Evolutionary conservation across 2,888 invertebrate genomes (phyloP), one percentile per base, ranked within the genome.

Genomic region (Quadriops clusia): DNA sequence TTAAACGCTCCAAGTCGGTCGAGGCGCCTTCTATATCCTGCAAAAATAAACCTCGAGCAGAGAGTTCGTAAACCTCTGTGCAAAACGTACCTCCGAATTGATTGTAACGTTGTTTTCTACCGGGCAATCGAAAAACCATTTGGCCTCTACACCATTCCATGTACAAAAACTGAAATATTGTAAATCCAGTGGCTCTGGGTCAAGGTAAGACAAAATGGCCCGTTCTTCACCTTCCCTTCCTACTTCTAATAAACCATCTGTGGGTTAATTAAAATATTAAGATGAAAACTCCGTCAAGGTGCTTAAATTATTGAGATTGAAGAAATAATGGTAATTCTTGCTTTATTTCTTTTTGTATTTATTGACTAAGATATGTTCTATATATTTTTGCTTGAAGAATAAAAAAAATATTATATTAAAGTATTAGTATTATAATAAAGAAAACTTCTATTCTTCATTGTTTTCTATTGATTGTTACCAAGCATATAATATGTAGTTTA

Each of bases 101-200:
- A 43, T 45, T 1, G 41, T 51, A 30, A 51, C 51, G 2, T 41
- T 50, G 2, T 41, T 49, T 4, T 50, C 51, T 1, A 61, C 56
- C 4, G 68, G 65, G 43, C 81, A 81, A 49, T 78, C 75, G 42
- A 72, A 80, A 30, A 71, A 66, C 64, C 79, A 78, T 46, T 74
- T 75, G 0, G 76, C 76, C 42, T 73, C 70, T 1, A 74, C 69
- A 1, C 67, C 65, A 4, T 65, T 66, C 72, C 78, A 81, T 0
- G 77, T 67, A 8, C 76, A 73, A 40, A 81, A 80, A 50, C 78
- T 75, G 34, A 79, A 70, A 48, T 70, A 76, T 40, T 65, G 67
- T 9, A 81, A 61, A 1, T 64, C 61, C n/a, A 81, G 49, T 0
- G 74, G 72, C 21, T 65, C 57, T 0, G 65, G 50, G 49, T 81